phyloP scores from a whole-genome alignment of 64 coral and sea anemone genomes.

The Exaiptasia diaphana region DNA sequence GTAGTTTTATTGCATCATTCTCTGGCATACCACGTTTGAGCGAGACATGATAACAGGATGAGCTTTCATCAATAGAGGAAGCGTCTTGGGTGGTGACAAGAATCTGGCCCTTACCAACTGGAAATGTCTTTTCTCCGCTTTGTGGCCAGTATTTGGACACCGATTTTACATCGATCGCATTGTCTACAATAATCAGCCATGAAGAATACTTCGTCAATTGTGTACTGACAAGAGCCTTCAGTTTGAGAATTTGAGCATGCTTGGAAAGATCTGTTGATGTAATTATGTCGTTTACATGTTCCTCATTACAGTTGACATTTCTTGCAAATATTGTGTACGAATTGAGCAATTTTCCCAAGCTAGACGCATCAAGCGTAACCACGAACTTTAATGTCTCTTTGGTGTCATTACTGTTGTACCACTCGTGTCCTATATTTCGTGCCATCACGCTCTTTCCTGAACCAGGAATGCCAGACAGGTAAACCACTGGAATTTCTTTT shows the following conservation, averaged over 20 bases:
- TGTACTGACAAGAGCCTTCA: neutral
- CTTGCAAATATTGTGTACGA: constrained; percentile 8
- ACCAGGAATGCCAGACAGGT: neutral
- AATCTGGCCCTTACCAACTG: constrained; percentile 4
- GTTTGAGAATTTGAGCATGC: neutral
- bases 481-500: neutral
- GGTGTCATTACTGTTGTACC: neutral
- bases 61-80: neutral
- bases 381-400: neutral
- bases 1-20: constrained; percentile 13
- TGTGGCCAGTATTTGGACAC: constrained; percentile 1
- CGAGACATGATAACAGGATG: constrained; percentile 13
- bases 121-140: neutral
- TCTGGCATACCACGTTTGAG: constrained; percentile 37
- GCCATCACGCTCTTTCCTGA: constrained; percentile 5
- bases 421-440: neutral
- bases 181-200: constrained; percentile 38
- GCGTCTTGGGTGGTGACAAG: constrained; percentile 29
- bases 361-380: neutral
- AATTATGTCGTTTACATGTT: neutral
- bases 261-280: neutral
- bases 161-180: neutral
- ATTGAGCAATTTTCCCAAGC: neutral
- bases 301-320: neutral
- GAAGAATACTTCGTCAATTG: neutral